A percentile compares a stretch with the other conserved stretches of the same genome.
Conservation (phyloP, 2,888 invertebrate species). For the Caenorhabditis sp. region DNA sequence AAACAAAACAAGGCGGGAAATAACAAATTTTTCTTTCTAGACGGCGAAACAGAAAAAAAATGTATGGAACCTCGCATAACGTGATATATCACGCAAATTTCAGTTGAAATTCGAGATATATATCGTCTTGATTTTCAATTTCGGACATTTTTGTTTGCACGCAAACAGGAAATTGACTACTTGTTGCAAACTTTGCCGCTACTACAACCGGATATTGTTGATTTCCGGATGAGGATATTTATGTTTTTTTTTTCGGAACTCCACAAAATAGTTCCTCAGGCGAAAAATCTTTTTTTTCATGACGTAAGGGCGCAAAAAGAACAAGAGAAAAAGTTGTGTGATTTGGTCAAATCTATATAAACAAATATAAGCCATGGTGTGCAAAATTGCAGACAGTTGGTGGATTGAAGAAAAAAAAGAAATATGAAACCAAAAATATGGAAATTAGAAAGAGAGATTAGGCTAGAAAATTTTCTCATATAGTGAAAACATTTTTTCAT, state of each 20-base stretch:
- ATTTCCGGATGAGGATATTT: neutral
- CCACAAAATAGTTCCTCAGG: too few relatives aligned
- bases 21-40: conserved; percentile 7
- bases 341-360: neutral
- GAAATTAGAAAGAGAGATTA: neutral
- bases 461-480: too few relatives aligned
- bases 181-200: neutral
- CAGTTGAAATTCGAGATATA: conserved; percentile 35
- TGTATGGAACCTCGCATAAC: conserved; percentile 13
- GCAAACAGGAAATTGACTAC: neutral
- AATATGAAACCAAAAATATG: neutral
- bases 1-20: neutral
- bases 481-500: too few relatives aligned
- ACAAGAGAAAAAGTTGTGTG: neutral
- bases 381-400: neutral
- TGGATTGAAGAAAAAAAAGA: neutral
- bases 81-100: conserved; percentile 26
- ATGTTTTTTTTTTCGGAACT: too few relatives aligned
- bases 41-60: conserved; percentile 6
- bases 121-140: conserved; percentile 11
- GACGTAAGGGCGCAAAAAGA: neutral
- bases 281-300: too few relatives aligned
- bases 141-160: neutral
- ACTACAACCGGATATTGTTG: neutral
- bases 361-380: neutral